Evolutionary conservation across 2,888 invertebrate species (phyloP), one percentile per base, ranked within the genome.

Genomic region (Pterobdella sp.): DNA sequence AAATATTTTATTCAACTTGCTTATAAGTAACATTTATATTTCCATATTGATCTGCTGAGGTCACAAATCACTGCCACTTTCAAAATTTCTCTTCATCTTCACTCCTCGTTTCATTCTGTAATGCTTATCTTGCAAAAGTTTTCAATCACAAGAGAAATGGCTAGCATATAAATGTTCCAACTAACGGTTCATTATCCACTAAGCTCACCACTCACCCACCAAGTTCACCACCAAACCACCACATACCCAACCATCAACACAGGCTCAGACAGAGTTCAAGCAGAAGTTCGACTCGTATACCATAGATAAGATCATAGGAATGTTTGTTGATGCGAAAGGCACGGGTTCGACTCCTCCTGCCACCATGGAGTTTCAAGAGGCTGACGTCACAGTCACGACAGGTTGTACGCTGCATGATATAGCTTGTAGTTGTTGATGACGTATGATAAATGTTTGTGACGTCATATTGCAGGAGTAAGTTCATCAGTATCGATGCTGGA

Each of bases 231-330:
- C 49, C 7, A 42, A 7, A 42, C 7, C 49, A 42, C 7, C 49
- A 42, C n/a, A n/a, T n/a, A 42, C 49, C 7, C 7, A 7, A 42
- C 7, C 49, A 42, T 14, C 49, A 42, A 42, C 32, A 32, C 74
- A 89, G 88, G 92, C 94, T n/a, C 93, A 94, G 82, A 88, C 90
- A 77, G 95, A 97, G 81, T 94, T 95, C 81, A 90, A 91, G 82
- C 89, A 91, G 76, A 94, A 93, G 81, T 93, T 94, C 84, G 87
- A 91, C 78, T 92, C 93, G 82, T 88, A 94, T 87, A 92, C 93
- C 66, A 91, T 96, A 52, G 94, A 95, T 80, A 92, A 93, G 83
- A 86, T 97, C 72, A 85, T 97, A 77, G 91, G 93, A 82, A 91
- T 92, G 83, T 94, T 97, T 85, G 90, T 95, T 72, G 88, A 91